Conservation (phyloP, 2,113 vertebrate species). For the Ciconia stormi region DNA sequence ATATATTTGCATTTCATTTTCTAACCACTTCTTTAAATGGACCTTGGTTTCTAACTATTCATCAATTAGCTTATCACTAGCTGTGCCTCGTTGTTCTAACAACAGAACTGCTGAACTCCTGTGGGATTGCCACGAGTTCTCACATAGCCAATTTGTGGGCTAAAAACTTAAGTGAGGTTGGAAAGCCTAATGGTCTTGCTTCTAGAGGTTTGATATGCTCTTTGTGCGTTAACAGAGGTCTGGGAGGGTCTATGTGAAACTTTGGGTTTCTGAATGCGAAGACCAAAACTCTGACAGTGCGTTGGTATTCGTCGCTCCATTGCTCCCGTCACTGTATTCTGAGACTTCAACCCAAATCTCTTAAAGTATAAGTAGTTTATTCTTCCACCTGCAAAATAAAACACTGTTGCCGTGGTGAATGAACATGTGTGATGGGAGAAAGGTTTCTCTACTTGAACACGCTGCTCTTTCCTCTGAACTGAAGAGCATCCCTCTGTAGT, state of each 20-base stretch:
- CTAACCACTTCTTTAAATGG: neutral
- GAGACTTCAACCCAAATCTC: neutral
- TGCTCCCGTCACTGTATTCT: fast-evolving
- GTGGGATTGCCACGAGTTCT: neutral
- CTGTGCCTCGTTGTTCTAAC: fast-evolving
- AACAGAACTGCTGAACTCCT: fast-evolving
- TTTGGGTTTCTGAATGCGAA: neutral
- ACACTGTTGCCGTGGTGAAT: fast-evolving
- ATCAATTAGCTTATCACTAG: neutral
- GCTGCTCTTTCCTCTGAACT: neutral
- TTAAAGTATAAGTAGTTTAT: fast-evolving
- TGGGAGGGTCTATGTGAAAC: neutral
- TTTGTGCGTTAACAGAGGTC: fast-evolving
- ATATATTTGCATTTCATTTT: conserved; percentile 46
- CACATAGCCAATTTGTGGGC: fast-evolving
- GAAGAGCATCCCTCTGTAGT: neutral
- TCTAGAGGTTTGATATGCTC: neutral
- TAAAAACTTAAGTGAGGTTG: neutral
- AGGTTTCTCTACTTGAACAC: neutral
- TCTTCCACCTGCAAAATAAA: neutral
- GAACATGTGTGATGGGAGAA: neutral
- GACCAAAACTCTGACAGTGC: neutral
- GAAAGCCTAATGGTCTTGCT: neutral
- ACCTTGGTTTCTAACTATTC: neutral
- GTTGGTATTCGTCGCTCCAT: fast-evolving